Conservation (phyloP, 2,113 vertebrate genomes). For the Pedionomus torquatus region DNA sequence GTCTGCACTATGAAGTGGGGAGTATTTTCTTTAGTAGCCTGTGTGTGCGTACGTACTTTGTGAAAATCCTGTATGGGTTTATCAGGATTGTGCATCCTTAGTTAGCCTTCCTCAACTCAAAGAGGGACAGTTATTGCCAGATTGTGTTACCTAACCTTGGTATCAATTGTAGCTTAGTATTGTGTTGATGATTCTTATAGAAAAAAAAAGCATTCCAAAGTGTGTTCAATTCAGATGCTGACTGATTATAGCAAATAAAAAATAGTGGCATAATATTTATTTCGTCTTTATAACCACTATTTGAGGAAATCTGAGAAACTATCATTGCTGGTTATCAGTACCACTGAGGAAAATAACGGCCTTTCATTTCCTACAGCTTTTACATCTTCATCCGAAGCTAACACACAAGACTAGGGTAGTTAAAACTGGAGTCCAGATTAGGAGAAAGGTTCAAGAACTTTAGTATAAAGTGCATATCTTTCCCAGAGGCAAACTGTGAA, state of each 20-base stretch:
- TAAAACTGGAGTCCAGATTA: not conserved
- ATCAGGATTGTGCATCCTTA: not conserved
- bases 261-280: not conserved
- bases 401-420: not conserved
- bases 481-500: not conserved
- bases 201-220: not conserved
- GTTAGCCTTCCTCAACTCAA: not conserved
- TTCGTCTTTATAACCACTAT: not conserved
- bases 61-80: not conserved
- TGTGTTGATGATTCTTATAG: not conserved
- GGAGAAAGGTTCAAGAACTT: not conserved
- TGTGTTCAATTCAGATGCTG: not conserved
- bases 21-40: not conserved
- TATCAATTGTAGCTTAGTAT: not conserved
- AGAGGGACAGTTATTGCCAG: not conserved
- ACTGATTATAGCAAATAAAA: slow-evolving; percentile 9
- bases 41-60: not conserved
- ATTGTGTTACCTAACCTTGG: not conserved
- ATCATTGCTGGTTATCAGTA: not conserved
- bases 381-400: not conserved
- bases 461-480: not conserved
- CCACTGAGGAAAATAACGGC: not conserved
- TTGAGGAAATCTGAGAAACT: not conserved
- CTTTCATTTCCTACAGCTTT: not conserved
- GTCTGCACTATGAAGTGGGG: slow-evolving; percentile 6